Conservation (phyloP, 2,888 invertebrate species). For the Byasa hedistus region DNA sequence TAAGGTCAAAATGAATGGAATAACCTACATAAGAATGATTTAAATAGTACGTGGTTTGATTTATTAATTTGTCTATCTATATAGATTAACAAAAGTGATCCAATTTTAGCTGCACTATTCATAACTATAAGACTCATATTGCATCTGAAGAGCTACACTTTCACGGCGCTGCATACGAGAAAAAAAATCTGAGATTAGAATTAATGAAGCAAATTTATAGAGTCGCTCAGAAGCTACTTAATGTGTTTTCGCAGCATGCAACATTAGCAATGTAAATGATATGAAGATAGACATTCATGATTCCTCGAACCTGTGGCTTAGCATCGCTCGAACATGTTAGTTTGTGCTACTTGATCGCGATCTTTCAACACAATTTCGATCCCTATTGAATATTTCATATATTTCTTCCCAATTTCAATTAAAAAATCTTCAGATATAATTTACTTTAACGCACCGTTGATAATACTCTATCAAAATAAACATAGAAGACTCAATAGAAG, state of each 20-base stretch:
- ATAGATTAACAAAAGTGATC: conserved; percentile 11
- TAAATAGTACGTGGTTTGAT: neutral
- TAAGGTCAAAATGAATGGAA: no score
- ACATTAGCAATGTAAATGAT: conserved; percentile 59
- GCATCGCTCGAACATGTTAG: conserved; percentile 8
- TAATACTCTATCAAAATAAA: no score
- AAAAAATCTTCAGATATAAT: no score
- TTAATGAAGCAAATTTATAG: conserved; percentile 52
- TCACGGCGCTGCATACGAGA: conserved; percentile 31
- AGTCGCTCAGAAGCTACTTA: conserved; percentile 42
- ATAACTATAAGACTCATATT: conserved; percentile 6
- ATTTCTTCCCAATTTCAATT: neutral
- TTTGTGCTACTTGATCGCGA: conserved; percentile 10
- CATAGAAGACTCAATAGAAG: no score
- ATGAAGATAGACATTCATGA: conserved; percentile 43
- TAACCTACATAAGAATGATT: no score
- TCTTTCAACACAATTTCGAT: conserved; percentile 12
- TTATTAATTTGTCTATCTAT: neutral
- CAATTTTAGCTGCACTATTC: conserved; percentile 6
- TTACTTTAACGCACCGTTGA: no score
- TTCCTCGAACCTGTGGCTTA: conserved; percentile 42
- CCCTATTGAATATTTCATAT: neutral
- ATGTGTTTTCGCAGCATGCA: conserved; percentile 51
- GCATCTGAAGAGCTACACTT: conserved; percentile 11
- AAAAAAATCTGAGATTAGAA: conserved; percentile 39